These are phyloP conservation scores for Mesocricetus auratus DNA, from an alignment of 2,113 vertebrate genomes.

Conservation along the genomic window DNA sequence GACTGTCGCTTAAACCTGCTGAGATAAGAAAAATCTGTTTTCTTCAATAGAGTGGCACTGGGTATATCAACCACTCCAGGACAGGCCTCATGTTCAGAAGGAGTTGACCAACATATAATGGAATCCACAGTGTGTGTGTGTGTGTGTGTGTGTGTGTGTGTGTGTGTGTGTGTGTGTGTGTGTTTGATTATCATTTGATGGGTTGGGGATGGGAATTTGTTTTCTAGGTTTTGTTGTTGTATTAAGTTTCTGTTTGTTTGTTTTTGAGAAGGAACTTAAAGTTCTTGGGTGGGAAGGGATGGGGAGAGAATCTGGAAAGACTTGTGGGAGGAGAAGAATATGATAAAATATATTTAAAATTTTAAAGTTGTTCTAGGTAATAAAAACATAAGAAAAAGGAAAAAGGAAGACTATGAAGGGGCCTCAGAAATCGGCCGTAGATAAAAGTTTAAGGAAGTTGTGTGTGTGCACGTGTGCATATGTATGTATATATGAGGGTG, in stretches of 20 bases:
- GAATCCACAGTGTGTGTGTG: background rate
- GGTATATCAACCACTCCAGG: background rate
- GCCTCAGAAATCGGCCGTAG: background rate
- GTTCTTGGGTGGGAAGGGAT: background rate
- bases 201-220: background rate
- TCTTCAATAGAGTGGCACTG: background rate
- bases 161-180: background rate
- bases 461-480: background rate
- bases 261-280: background rate
- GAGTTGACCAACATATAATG: background rate
- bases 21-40: background rate
- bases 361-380: background rate
- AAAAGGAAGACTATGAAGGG: background rate
- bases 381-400: background rate
- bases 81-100: background rate
- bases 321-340: background rate
- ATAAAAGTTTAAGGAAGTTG: background rate
- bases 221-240: background rate
- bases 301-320: background rate
- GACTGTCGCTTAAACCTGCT: background rate
- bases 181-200: background rate
- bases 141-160: background rate
- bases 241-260: background rate
- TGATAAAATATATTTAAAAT: background rate
- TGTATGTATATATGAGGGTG: background rate